Evolutionary conservation across 1,140 invertebrate genomes (phyloP).

Genomic region (Heterodera carotae): DNA sequence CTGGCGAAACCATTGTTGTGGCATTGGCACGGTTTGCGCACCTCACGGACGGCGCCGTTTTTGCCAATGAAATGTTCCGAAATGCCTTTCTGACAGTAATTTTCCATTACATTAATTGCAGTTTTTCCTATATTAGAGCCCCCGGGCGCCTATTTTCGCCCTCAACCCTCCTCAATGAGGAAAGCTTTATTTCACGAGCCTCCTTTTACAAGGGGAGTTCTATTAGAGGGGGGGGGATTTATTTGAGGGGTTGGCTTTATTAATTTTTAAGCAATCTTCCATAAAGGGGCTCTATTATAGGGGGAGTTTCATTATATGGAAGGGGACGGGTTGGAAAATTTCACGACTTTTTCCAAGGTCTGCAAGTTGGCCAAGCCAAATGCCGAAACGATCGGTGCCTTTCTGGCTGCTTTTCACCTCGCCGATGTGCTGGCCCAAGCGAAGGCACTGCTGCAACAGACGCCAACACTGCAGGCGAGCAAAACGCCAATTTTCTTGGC

Average conservation of each 20-base stretch:
- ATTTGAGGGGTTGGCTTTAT: no score
- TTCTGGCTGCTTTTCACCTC: slow-evolving; percentile 43
- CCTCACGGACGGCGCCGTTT: slow-evolving; percentile 46
- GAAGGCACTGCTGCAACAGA: slow-evolving; percentile 44
- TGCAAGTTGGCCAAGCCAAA: not conserved
- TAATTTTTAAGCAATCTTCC: no score
- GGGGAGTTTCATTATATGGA: no score
- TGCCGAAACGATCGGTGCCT: not conserved
- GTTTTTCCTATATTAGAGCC: no score
- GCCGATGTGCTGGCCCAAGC: slow-evolving; percentile 38
- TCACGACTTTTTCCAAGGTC: slow-evolving; percentile 16
- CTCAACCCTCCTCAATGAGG: no score
- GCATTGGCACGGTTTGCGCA: slow-evolving; percentile 40
- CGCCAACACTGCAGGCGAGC: not conserved
- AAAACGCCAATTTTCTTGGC: no score
- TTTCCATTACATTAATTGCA: no score
- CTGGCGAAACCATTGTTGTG: not conserved
- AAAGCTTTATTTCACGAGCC: no score
- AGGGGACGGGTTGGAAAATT: not conserved
- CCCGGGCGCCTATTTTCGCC: no score
- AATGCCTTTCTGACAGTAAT: slow-evolving; percentile 49
- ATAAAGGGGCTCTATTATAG: no score
- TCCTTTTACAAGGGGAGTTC: no score
- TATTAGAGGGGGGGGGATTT: no score
- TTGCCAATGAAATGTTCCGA: slow-evolving; percentile 50